Percentiles rank a stretch among this genome's conserved stretches.
phyloP scores from a whole-genome alignment of 2,888 invertebrate species.

The Sturmia bella region DNA sequence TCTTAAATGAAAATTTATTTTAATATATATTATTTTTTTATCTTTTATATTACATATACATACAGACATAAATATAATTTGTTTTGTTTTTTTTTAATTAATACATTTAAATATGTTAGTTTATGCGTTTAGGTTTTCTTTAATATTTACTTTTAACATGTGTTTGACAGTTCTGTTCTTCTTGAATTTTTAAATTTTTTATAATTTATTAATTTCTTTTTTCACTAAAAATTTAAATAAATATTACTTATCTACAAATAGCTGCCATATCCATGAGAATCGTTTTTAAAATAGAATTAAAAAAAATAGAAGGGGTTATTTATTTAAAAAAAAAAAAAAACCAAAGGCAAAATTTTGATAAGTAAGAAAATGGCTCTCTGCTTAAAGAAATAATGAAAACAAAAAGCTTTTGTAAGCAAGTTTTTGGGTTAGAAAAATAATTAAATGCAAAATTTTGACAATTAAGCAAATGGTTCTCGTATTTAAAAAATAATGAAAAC shows the following conservation, averaged over 20 bases:
- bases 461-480: too few relatives aligned
- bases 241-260: conserved; percentile 82
- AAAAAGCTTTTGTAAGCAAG: too few relatives aligned
- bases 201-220: conserved; percentile 33
- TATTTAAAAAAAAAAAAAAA: not conserved
- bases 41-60: conserved; percentile 30
- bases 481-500: too few relatives aligned
- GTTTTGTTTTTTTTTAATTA: conserved; percentile 43
- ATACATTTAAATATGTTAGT: conserved; percentile 68
- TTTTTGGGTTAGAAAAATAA: too few relatives aligned
- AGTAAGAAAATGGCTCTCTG: too few relatives aligned
- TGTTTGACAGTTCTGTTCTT: conserved; percentile 65
- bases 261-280: conserved; percentile 83
- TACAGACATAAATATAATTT: conserved; percentile 28
- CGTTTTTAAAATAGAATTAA: conserved; percentile 76
- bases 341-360: not conserved
- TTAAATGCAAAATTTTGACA: too few relatives aligned
- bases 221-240: conserved; percentile 72
- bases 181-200: conserved; percentile 59
- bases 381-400: too few relatives aligned
- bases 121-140: conserved; percentile 70
- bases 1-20: conserved; percentile 41
- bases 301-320: conserved; percentile 47
- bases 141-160: conserved; percentile 50
- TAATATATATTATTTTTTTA: conserved; percentile 15